phyloP scores from a whole-genome alignment of 1,140 invertebrate species.

The Neotoxoptera formosana region DNA sequence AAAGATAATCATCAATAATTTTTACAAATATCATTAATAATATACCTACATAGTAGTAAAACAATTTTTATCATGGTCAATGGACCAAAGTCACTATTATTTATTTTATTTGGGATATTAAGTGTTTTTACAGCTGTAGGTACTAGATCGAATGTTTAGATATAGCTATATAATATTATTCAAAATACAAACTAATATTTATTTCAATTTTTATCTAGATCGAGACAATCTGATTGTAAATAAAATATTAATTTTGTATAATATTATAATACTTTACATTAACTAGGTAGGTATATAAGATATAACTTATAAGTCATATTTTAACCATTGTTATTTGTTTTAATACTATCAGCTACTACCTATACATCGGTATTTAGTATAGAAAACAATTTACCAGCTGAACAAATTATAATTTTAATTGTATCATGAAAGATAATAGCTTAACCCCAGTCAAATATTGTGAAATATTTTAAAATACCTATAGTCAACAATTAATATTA shows the following conservation, averaged over 20 bases:
- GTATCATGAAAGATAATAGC: not conserved
- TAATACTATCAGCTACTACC: not conserved
- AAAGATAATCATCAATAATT: not conserved
- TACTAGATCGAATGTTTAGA: not conserved
- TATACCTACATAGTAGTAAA: not conserved
- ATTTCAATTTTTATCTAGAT: not conserved
- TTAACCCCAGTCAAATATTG: not conserved
- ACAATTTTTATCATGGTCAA: not conserved
- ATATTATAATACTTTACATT: not conserved
- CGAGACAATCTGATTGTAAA: not conserved
- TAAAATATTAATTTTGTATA: constrained; percentile 12
- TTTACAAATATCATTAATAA: constrained; percentile 11
- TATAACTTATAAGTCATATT: not conserved
- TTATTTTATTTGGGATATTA: not conserved
- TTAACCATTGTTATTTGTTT: not conserved
- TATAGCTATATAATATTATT: not conserved
- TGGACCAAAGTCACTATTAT: not conserved
- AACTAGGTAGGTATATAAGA: not conserved
- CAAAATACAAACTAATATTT: not conserved
- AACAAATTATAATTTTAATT: not conserved
- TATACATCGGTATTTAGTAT: not conserved
- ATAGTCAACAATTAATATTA: not conserved
- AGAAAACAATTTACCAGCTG: not conserved
- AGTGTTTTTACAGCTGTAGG: not conserved
- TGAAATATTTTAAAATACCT: not conserved